Conservation (phyloP, 2,888 invertebrate genomes). For the Fragum fragum region DNA sequence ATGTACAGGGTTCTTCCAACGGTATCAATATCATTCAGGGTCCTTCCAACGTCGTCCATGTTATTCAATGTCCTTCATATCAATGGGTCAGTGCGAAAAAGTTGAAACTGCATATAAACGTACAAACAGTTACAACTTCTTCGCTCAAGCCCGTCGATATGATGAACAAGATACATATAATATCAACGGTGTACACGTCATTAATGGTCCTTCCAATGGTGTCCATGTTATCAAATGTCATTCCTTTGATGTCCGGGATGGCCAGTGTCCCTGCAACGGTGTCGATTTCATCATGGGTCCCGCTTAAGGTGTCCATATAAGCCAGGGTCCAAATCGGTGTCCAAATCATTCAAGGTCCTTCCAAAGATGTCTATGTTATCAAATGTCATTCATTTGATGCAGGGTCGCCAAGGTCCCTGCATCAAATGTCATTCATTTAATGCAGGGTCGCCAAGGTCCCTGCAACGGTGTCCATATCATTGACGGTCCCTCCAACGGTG, state of each 20-base stretch:
- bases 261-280: background rate
- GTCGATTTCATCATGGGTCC: background rate
- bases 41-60: no score
- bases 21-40: no score
- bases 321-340: background rate
- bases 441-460: background rate
- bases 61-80: no score
- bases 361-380: background rate
- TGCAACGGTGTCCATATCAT: background rate
- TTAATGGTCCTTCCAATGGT: background rate
- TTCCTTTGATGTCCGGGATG: background rate
- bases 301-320: background rate
- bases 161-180: no score
- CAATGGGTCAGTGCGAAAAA: no score
- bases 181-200: background rate
- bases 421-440: background rate
- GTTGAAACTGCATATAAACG: no score
- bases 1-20: no score
- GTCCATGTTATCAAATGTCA: background rate
- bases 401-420: background rate
- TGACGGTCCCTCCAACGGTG: background rate
- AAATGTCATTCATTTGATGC: background rate
- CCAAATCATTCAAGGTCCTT: background rate
- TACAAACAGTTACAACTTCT: no score
- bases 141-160: no score